Percentiles rank a stretch among this genome's conserved stretches.
These are phyloP conservation scores for Oncorhynchus nerka DNA, from an alignment of 2,113 vertebrate genomes.

Conservation along the genomic window DNA sequence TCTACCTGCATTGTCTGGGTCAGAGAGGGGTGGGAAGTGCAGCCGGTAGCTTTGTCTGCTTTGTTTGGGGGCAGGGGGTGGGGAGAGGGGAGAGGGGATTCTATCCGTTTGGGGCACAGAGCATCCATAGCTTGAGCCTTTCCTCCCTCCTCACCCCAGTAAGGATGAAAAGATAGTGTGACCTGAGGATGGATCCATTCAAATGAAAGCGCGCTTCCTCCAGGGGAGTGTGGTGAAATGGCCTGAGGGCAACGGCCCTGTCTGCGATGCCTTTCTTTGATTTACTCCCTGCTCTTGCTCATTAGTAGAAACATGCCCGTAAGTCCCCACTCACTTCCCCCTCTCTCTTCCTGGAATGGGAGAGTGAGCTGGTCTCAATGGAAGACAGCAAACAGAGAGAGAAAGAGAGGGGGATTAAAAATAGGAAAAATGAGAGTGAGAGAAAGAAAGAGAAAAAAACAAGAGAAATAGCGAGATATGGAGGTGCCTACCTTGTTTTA, in stretches of 20 bases:
- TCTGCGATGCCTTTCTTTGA: neutral
- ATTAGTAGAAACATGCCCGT: neutral
- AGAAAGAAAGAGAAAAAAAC: neutral
- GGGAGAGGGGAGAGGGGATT: neutral
- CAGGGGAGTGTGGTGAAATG: neutral
- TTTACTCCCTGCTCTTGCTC: neutral
- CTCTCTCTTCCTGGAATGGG: too few relatives aligned
- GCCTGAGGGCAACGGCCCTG: neutral
- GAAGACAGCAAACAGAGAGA: too few relatives aligned
- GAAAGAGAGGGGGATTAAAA: neutral
- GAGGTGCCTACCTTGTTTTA: too few relatives aligned
- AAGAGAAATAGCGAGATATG: neutral
- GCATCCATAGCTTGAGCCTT: slow-evolving; percentile 37
- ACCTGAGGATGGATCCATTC: slow-evolving; percentile 17
- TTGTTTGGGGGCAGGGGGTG: slow-evolving; percentile 21
- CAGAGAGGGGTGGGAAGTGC: slow-evolving; percentile 31
- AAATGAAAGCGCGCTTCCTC: neutral
- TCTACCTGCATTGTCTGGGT: slow-evolving; percentile 46
- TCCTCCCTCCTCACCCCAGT: neutral
- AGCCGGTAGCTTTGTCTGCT: slow-evolving; percentile 34
- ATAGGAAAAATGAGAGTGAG: neutral
- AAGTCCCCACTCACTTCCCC: neutral
- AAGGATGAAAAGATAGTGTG: slow-evolving; percentile 37
- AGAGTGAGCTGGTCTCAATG: too few relatives aligned
- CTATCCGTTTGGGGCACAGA: slow-evolving; percentile 31